These are phyloP conservation scores for Triplophysa rosa DNA, from an alignment of 2,113 vertebrate genomes.

Conservation along the genomic window DNA sequence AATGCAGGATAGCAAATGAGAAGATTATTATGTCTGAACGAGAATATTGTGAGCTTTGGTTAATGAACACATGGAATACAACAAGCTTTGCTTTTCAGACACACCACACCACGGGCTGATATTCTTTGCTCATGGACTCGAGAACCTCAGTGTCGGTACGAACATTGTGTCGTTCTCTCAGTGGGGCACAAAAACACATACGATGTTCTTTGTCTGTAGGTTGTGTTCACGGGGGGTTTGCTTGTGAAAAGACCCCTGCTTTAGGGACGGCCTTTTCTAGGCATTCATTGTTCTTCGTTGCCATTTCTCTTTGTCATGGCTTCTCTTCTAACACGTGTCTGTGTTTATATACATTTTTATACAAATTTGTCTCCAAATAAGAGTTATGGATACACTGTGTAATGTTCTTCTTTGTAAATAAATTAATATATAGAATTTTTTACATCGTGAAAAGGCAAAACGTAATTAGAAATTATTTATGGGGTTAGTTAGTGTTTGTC, in stretches of 20 bases:
- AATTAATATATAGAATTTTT: no score
- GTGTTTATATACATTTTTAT: neutral
- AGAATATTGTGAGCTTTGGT: neutral
- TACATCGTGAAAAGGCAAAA: no score
- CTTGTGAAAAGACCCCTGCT: constrained; percentile 51
- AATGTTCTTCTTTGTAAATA: no score
- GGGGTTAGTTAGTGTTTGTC: no score
- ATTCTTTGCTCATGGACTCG: neutral
- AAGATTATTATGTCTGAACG: neutral
- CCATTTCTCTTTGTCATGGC: constrained; percentile 48
- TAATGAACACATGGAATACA: neutral
- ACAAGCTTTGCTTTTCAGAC: neutral
- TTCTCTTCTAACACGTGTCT: constrained; percentile 10
- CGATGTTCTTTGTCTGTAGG: constrained; percentile 43
- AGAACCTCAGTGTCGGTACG: neutral
- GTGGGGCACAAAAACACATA: constrained; percentile 3
- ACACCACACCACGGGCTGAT: constrained; percentile 3
- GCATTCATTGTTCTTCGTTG: constrained; percentile 52
- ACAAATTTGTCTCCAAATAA: no score
- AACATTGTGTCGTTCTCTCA: constrained; percentile 13
- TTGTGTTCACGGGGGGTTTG: constrained; percentile 40
- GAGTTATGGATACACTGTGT: no score
- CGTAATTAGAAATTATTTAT: no score
- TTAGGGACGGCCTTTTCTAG: constrained; percentile 41
- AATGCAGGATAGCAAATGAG: neutral